phyloP scores from a whole-genome alignment of 2,797 vertebrate genomes.

The Darevskia nairensis region DNA sequence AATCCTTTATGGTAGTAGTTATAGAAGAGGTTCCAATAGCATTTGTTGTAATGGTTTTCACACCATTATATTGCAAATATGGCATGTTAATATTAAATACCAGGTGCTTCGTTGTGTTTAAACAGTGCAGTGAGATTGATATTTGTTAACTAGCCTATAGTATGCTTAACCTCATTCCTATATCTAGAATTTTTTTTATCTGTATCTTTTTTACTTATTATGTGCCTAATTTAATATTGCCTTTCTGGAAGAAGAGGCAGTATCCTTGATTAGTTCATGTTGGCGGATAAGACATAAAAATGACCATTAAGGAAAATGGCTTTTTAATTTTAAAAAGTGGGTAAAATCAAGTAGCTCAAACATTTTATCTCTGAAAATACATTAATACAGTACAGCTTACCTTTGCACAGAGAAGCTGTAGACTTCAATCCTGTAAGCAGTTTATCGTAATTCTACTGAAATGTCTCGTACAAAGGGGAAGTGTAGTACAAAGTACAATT shows the following conservation, averaged over 20 bases:
- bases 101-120: conserved; percentile 12
- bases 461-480: neutral
- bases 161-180: neutral
- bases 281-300: neutral
- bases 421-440: neutral
- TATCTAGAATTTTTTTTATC: neutral
- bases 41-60: neutral
- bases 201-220: neutral
- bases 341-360: neutral
- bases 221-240: neutral
- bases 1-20: neutral
- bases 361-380: neutral
- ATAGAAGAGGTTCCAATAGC: neutral
- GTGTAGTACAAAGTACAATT: neutral
- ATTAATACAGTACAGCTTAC: neutral
- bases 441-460: neutral
- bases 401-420: neutral
- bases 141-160: neutral
- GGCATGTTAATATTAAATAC: neutral
- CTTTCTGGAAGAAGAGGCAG: neutral
- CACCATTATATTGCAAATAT: conserved; percentile 13
- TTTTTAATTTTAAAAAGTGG: neutral
- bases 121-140: neutral
- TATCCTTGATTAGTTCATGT: neutral
- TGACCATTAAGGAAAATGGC: neutral